These are phyloP conservation scores for Gila robusta DNA, from an alignment of 2,797 vertebrate species.

Conservation along the genomic window DNA sequence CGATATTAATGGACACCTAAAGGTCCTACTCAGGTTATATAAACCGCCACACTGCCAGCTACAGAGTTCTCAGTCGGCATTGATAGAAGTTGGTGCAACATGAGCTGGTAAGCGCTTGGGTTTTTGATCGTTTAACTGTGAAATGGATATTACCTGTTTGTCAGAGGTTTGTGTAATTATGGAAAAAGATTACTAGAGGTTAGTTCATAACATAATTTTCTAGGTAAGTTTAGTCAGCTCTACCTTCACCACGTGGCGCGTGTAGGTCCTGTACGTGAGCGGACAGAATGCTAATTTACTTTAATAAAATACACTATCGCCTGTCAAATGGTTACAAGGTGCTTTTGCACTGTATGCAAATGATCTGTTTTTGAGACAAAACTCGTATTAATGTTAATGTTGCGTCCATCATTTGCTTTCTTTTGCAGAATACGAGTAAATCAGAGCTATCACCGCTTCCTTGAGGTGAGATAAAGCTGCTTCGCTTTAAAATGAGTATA, in stretches of 20 bases:
- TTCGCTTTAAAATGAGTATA: not conserved
- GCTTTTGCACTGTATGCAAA: not conserved
- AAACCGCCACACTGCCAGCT: not conserved
- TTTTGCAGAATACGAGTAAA: not conserved
- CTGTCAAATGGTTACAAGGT: fast-evolving
- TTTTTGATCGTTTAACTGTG: fast-evolving
- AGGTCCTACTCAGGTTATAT: constrained; percentile 31
- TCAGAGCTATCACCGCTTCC: not conserved
- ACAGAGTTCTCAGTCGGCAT: not conserved
- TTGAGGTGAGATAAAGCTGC: not conserved
- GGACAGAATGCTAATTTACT: too few species aligned
- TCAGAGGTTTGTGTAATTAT: not conserved
- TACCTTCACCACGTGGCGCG: not conserved
- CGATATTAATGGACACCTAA: constrained; percentile 17
- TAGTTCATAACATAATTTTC: not conserved
- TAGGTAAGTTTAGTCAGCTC: too few species aligned
- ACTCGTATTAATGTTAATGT: too few species aligned
- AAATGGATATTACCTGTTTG: not conserved
- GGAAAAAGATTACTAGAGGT: fast-evolving
- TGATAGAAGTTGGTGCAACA: fast-evolving
- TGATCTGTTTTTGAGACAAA: not conserved
- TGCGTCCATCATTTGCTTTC: not conserved
- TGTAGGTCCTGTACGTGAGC: not conserved
- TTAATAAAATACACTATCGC: not conserved
- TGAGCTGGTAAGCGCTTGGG: not conserved